Evolutionary conservation across 2,113 vertebrate genomes (phyloP), one percentile per base, ranked within the genome.

Genomic region (Vireo altiloquus): DNA sequence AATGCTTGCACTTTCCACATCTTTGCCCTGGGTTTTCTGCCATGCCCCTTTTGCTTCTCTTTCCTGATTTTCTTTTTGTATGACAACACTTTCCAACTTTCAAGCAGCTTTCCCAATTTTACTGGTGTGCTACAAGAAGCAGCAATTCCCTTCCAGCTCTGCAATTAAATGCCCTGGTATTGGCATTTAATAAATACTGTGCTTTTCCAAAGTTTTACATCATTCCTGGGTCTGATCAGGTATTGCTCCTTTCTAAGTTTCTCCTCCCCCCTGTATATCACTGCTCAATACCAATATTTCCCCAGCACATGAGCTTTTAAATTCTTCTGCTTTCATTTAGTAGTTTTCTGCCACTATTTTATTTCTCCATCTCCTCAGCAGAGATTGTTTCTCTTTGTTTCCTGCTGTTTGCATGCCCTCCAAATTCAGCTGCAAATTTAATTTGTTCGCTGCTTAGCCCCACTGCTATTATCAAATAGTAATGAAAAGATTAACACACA

Each of bases 311-410:
- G 10, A 49, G 50, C 35, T 90, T 96, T 50, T 33, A 7, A 39
- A 69, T 92, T 96, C 30, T 80, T 84, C 66, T 25, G 85, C 49
- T 94, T 86, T 79, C 27, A 53, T 68, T 91, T 72, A 53, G 20
- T 63, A 68, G 53, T 89, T 96, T 96, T 96, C 92, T 93, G 60
- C 66, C 86, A 96, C 69, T 91, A 90, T 90, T 95, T 94, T 80
- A 77, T 75, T 56, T 85, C 52, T 88, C 8, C 4, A 24, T 88
- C 66, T 89, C 53, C 86, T 33, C 72, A 76, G 49, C 46, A 82
- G 63, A 95, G 74, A 82, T 17, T 90, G 23, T 96, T 92, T 94
- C 79, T 94, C 84, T 95, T 91, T 23, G 5, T 80, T 94, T 74
- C 65, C 82, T 47, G 50, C 47, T 37, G 47, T 95, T 96, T 88